Conservation (phyloP, 1,140 invertebrate species). For the Cardiocondyla obscurior region DNA sequence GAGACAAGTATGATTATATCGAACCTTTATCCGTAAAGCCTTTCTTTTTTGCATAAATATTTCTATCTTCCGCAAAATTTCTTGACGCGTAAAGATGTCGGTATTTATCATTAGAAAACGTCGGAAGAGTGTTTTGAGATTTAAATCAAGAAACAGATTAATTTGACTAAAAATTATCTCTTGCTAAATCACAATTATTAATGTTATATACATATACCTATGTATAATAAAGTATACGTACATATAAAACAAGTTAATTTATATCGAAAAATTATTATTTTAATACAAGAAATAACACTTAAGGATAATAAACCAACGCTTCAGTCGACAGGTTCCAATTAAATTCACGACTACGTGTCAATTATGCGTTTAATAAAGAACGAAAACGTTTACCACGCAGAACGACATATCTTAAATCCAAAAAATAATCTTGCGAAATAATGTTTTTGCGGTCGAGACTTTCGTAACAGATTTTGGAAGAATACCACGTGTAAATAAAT, state of each 20-base stretch:
- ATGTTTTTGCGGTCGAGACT: neutral
- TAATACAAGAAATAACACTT: neutral
- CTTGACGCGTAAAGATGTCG: neutral
- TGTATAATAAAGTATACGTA: too few relatives aligned
- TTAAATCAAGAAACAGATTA: neutral
- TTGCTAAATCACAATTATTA: neutral
- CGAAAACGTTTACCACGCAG: neutral
- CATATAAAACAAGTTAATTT: neutral
- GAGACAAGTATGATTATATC: neutral
- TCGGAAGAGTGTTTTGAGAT: neutral
- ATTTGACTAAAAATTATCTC: neutral
- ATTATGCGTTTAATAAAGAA: constrained; percentile 2
- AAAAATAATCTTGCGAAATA: constrained; percentile 8
- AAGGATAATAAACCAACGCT: neutral
- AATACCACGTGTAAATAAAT: neutral
- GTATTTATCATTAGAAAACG: neutral
- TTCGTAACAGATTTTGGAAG: neutral
- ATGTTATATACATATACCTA: neutral
- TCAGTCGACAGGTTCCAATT: neutral
- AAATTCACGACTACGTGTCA: neutral
- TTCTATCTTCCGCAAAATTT: neutral
- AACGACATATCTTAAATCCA: neutral
- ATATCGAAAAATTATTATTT: neutral
- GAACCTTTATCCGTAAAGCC: neutral
- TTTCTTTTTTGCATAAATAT: neutral